A percentile compares a stretch with the other conserved stretches of the same genome.
phyloP scores from a whole-genome alignment of 2,888 invertebrate genomes.

The Catocala nupta region DNA sequence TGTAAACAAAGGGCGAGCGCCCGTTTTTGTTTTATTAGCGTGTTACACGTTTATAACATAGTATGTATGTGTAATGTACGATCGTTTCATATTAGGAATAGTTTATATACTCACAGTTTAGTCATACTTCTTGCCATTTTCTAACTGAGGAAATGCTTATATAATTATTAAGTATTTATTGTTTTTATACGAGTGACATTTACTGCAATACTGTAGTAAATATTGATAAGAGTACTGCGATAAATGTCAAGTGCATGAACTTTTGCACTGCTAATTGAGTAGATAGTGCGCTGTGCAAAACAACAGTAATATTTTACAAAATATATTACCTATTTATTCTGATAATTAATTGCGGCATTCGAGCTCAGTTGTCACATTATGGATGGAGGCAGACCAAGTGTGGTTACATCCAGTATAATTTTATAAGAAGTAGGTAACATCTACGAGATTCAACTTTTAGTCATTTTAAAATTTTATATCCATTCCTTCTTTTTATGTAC shows the following conservation, averaged over 20 bases:
- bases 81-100: constrained; percentile 21
- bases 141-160: not conserved
- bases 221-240: constrained; percentile 49
- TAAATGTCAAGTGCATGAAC: constrained; percentile 64
- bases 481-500: no score
- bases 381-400: not conserved
- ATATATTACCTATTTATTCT: constrained; percentile 21
- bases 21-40: constrained; percentile 76
- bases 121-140: no score
- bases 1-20: constrained; percentile 85
- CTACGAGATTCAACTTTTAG: no score
- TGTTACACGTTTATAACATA: constrained; percentile 54
- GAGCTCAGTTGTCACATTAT: constrained; percentile 2
- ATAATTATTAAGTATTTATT: not conserved
- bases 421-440: not conserved
- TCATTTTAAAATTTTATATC: no score
- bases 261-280: constrained; percentile 49
- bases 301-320: constrained; percentile 33
- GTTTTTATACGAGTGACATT: constrained; percentile 31
- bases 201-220: constrained; percentile 34
- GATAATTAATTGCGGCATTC: constrained; percentile 7
- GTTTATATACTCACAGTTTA: not conserved
- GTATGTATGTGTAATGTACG: constrained; percentile 12
- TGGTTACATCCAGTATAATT: not conserved
- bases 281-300: constrained; percentile 37